Conservation (phyloP, 2,888 invertebrate genomes). For the Taenaris catops region DNA sequence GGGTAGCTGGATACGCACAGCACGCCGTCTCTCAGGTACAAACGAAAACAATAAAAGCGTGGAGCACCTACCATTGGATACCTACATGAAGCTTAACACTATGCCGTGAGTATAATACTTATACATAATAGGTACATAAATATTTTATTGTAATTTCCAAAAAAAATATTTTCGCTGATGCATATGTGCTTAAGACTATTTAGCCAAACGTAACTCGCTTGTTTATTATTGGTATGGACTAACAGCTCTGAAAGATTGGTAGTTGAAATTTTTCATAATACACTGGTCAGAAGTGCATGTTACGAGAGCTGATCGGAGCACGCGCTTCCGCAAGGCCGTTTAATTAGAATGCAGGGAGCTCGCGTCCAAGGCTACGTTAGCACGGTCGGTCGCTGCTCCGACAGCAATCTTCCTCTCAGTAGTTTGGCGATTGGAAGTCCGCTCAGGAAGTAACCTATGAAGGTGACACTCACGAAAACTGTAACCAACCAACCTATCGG, state of each 20-base stretch:
- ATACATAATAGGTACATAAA: background rate
- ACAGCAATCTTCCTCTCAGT: constrained; percentile 61
- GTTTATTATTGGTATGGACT: too few relatives aligned
- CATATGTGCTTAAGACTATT: constrained; percentile 32
- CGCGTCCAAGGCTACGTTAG: constrained; percentile 70
- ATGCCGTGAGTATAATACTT: constrained; percentile 63
- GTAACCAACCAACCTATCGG: constrained; percentile 53
- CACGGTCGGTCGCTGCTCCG: constrained; percentile 73
- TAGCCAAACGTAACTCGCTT: constrained; percentile 41
- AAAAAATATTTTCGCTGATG: constrained; percentile 31
- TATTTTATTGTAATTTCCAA: background rate
- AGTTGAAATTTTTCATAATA: constrained; percentile 47
- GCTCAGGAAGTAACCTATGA: constrained; percentile 64
- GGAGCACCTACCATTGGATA: constrained; percentile 53
- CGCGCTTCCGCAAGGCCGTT: constrained; percentile 76
- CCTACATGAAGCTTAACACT: constrained; percentile 67
- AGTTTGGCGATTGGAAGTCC: constrained; percentile 52
- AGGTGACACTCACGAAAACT: constrained; percentile 63
- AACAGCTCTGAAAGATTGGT: constrained; percentile 19
- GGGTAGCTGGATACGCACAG: constrained; percentile 71
- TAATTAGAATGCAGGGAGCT: constrained; percentile 77
- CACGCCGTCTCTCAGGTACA: constrained; percentile 61
- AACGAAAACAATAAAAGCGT: constrained; percentile 48
- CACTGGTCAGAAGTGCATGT: constrained; percentile 37
- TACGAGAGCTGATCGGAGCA: constrained; percentile 63